These are phyloP conservation scores for Morelia viridis DNA, from an alignment of 2,797 vertebrate genomes.

Conservation along the genomic window DNA sequence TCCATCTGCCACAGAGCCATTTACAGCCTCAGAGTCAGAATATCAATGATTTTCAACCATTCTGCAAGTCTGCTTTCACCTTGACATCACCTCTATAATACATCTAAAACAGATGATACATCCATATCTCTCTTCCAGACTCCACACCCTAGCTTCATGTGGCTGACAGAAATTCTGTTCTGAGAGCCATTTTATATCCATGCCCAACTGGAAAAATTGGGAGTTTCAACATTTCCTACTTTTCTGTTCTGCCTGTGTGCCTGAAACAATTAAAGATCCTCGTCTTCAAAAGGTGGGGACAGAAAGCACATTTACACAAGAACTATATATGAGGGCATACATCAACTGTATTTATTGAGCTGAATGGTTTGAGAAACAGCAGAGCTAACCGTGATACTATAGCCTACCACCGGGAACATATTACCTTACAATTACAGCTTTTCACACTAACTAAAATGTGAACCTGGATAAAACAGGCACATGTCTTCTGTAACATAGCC, in stretches of 20 bases:
- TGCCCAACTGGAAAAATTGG: constrained; percentile 28
- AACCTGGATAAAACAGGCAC: neutral
- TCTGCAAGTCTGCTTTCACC: constrained; percentile 87
- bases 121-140: constrained; percentile 62
- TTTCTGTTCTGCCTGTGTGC: constrained; percentile 23
- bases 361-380: neutral
- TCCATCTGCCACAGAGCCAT: constrained; percentile 94
- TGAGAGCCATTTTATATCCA: constrained; percentile 57
- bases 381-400: neutral
- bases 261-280: constrained; percentile 41
- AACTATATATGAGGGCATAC: neutral
- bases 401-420: neutral
- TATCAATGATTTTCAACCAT: constrained; percentile 94
- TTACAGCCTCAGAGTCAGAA: constrained; percentile 91
- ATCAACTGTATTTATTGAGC: neutral
- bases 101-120: constrained; percentile 77
- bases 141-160: constrained; percentile 66
- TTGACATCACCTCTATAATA: constrained; percentile 87
- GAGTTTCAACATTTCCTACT: constrained; percentile 35
- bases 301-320: neutral
- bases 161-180: constrained; percentile 68
- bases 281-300: constrained; percentile 44
- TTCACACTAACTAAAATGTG: neutral
- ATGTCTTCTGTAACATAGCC: neutral
- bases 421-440: neutral